phyloP scores from a whole-genome alignment of 2,888 invertebrate genomes.

The Trissoscelio sp. region DNA sequence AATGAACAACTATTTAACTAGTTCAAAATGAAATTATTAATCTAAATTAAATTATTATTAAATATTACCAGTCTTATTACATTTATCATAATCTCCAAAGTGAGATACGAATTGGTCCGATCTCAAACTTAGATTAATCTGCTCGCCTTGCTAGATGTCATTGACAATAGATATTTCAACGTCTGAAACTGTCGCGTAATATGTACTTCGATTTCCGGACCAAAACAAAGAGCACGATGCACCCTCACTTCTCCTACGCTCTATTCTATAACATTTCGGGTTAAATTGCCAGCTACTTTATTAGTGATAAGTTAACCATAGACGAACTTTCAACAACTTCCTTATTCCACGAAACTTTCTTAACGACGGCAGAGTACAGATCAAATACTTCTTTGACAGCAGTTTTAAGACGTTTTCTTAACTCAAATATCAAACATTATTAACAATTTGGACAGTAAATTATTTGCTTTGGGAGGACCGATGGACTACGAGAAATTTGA shows the following conservation, averaged over 20 bases:
- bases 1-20: not conserved
- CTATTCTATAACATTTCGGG: slow-evolving; percentile 13
- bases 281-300: slow-evolving; percentile 49
- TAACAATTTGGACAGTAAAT: no score
- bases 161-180: slow-evolving; percentile 37
- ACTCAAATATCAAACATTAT: not conserved
- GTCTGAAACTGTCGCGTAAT: slow-evolving; percentile 37
- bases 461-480: not conserved
- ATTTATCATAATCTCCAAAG: slow-evolving; percentile 25
- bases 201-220: slow-evolving; percentile 37
- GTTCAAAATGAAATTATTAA: slow-evolving; percentile 2
- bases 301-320: slow-evolving; percentile 42
- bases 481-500: not conserved
- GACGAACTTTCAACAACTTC: slow-evolving; percentile 55
- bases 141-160: slow-evolving; percentile 6
- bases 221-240: slow-evolving; percentile 33
- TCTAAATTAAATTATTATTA: slow-evolving; percentile 5
- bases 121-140: slow-evolving; percentile 57
- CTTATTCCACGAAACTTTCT: slow-evolving; percentile 38
- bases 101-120: slow-evolving; percentile 31
- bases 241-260: slow-evolving; percentile 5
- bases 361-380: slow-evolving; percentile 17
- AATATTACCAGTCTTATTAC: slow-evolving; percentile 22
- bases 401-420: not conserved
- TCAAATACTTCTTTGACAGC: slow-evolving; percentile 6